Evolutionary conservation across 2,797 vertebrate genomes (phyloP), one percentile per base, ranked within the genome.

Genomic region (Aldrovandia affinis): DNA sequence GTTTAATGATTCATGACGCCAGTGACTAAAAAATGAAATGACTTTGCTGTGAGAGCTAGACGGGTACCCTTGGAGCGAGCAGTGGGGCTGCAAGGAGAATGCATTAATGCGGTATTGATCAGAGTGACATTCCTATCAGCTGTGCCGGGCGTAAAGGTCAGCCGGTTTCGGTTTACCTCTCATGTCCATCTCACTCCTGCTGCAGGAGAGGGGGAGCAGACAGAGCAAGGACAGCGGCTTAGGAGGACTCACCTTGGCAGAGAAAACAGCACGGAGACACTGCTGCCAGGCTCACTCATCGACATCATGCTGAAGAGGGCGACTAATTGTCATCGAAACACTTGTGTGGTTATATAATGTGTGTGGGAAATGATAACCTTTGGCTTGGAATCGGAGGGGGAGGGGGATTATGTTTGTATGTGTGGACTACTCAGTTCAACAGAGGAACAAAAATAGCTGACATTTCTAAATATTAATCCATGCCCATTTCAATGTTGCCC

Each of bases 31-130:
- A 83, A 88, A 78, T 36, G 18, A 59, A 88, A 83, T 77, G 88
- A 84, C 88, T 90, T 84, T 86, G 83, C 83, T 88, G 85, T 81
- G 81, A 50, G 20, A 83, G 83, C 84, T 14, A 36, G 80, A 86
- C 83, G 30, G 85, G 84, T 85, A 85, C 81, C 87, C 88, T 89
- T 88, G 85, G 84, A 89, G 81, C 83, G 84, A 78, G 77, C n/a
- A 65, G 50, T 14, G 65, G 55, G 22, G 79, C 65, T 73, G 80
- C 5, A 20, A 88, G 90, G 86, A 83, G 86, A 92, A 94, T 87
- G 80, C 86, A 87, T 88, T 90, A 88, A 87, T 63, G 85, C 81
- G 33, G 83, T 89, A 93, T 91, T 86, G 92, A 93, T 93, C 90
- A 89, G 42, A 14, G 85, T 83, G 85, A 87, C 89, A 85, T 85